phyloP scores from a whole-genome alignment of 2,113 vertebrate genomes.

The Phaethornis superciliosus region DNA sequence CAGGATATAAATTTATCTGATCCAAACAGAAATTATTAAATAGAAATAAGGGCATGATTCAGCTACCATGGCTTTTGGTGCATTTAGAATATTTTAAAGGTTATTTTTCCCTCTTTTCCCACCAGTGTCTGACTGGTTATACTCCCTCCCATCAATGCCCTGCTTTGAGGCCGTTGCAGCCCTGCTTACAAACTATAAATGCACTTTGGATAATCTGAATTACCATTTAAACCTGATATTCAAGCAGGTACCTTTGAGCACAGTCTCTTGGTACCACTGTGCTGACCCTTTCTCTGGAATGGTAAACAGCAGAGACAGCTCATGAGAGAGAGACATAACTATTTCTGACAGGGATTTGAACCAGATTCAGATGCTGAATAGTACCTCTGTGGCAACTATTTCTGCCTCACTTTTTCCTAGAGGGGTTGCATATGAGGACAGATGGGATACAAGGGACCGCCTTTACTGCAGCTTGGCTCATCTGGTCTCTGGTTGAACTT shows the following conservation, averaged over 20 bases:
- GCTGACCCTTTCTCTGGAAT: conserved; percentile 51
- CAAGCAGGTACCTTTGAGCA: neutral
- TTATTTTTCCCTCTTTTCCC: neutral
- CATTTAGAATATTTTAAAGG: neutral
- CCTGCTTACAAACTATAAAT: neutral
- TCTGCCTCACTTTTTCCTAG: conserved; percentile 9
- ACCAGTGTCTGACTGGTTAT: neutral
- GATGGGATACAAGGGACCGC: conserved; percentile 30
- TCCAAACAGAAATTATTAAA: neutral
- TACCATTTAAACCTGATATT: neutral
- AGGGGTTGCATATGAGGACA: conserved; percentile 5
- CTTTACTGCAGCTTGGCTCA: neutral
- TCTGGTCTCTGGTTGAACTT: neutral
- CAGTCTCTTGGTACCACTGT: neutral
- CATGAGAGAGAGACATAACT: conserved; percentile 27
- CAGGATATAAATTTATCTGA: neutral
- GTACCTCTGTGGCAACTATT: neutral
- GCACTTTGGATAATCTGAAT: neutral
- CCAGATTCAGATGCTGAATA: neutral
- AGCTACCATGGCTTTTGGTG: neutral
- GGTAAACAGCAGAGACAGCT: conserved; percentile 24
- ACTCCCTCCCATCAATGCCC: neutral
- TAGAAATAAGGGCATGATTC: neutral
- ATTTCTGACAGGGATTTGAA: conserved; percentile 42
- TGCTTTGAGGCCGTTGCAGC: neutral